Evolutionary conservation across 2,797 vertebrate species (phyloP), one percentile per base, ranked within the genome.

Genomic region (Melanotaenia trifasciata): DNA sequence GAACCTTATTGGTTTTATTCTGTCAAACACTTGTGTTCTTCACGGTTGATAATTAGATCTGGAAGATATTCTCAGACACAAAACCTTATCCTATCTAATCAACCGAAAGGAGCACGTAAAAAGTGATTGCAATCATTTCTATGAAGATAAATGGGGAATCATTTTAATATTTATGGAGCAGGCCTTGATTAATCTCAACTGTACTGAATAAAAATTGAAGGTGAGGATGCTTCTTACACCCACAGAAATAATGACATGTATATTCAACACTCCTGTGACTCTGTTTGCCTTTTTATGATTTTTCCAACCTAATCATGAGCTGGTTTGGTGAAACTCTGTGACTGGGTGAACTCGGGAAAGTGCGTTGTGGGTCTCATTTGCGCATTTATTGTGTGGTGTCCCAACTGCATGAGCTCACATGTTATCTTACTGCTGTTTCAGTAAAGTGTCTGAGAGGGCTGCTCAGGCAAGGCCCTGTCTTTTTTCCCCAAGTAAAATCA

Each of bases 281-380:
- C 60, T 45, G 56, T 50, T 47, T 72, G 74, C 40, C 30, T 60
- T n/a, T 68, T 38, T 20, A 43, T 67, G 32, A 57, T 53, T 57
- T 61, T 68, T 32, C 63, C 57, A 38, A 62, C 73, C 22, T 57
- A 72, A 70, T 35, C 33, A 33, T 22, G 60, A 79, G 72, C 67
- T 72, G 56, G 60, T 76, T 63, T 74, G 0, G 47, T 77, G 67
- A 69, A 77, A 67, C 57, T 86, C 59, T 72, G 70, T 61, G 67
- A 85, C 66, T 38, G 72, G 69, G 62, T 74, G 32, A 79, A 80
- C 20, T 73, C 62, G 77, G 75, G 78, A 87, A 88, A 91, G 90
- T 91, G 92, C 87, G 85, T 72, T 78, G 81, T 86, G 78, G 74
- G 82, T 74, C 84, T 69, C 64, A 74, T 84, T 86, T 82, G 82